Evolutionary conservation across 2,113 vertebrate genomes (phyloP).

Genomic region (Paramisgurnus dabryanus): DNA sequence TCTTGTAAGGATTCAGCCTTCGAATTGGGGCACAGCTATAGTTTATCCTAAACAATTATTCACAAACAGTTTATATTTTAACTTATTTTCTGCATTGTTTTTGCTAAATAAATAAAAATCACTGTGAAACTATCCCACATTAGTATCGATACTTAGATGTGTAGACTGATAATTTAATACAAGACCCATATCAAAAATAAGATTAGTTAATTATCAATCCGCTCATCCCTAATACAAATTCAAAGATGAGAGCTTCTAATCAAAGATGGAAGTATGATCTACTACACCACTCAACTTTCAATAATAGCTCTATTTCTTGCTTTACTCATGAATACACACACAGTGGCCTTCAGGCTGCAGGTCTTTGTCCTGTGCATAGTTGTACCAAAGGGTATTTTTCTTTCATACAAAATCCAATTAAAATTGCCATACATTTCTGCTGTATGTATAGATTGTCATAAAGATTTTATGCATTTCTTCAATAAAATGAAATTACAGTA

Average conservation of each 20-base stretch:
- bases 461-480: background rate
- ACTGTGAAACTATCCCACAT: too few relatives aligned
- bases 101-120: too few relatives aligned
- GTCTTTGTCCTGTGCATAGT: conserved; percentile 8
- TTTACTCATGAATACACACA: background rate
- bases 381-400: background rate
- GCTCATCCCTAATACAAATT: background rate
- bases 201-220: too few relatives aligned
- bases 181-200: too few relatives aligned
- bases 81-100: too few relatives aligned
- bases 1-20: too few relatives aligned
- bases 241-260: background rate
- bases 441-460: background rate
- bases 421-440: background rate
- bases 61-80: too few relatives aligned
- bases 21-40: too few relatives aligned
- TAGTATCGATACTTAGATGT: too few relatives aligned
- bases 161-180: too few relatives aligned
- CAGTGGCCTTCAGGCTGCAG: conserved; percentile 18
- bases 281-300: background rate
- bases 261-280: background rate
- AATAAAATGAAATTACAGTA: conserved; percentile 16
- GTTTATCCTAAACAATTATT: too few relatives aligned
- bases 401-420: conserved; percentile 29
- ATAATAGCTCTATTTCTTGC: background rate